Evolutionary conservation across 2,797 vertebrate genomes (phyloP), one percentile per base, ranked within the genome.

Genomic region (Scleropages formosus): DNA sequence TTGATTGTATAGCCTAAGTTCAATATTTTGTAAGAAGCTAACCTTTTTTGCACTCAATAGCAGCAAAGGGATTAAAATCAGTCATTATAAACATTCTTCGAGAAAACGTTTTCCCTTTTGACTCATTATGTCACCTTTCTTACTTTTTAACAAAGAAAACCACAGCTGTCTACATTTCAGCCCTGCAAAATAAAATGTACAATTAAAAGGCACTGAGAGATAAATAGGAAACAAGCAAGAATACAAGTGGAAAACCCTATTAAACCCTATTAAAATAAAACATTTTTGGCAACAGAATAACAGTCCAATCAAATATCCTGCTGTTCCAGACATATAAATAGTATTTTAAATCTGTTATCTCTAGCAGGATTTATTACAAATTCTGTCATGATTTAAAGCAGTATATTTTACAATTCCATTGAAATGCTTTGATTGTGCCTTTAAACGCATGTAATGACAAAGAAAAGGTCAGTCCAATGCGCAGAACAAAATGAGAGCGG

Each of bases 321-420:
- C n/a, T 13, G 11, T 20, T 22, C 46, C n/a, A 44, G 11, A 18
- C 46, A 31, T 39, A 39, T 27, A 47, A 68, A 56, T 16, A 58
- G 49, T 22, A 39, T 7, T 13, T 68, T 68, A 27, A 56, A 63
- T n/a, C 24, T 18, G 10, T 68, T 49, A 62, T 62, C 12, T 61
- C 16, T 15, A 71, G n/a, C 0, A 15, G 6, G 20, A 77, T 56
- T 66, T 77, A 71, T 59, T 77, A 39, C 26, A 47, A 49, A 63
- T 64, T 76, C 76, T 76, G 60, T 76, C 16, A 71, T 64, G 56
- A 71, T 53, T 76, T 75, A 27, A 76, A 39, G 39, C 68, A 64
- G 11, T 12, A 24, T 71, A 24, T 53, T 53, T 24, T 24, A 56
- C 49, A 13, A 12, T 31, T 0, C 11, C 73, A 31, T 22, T 27